phyloP scores from a whole-genome alignment of 2,113 vertebrate species.

The Vimba vimba region DNA sequence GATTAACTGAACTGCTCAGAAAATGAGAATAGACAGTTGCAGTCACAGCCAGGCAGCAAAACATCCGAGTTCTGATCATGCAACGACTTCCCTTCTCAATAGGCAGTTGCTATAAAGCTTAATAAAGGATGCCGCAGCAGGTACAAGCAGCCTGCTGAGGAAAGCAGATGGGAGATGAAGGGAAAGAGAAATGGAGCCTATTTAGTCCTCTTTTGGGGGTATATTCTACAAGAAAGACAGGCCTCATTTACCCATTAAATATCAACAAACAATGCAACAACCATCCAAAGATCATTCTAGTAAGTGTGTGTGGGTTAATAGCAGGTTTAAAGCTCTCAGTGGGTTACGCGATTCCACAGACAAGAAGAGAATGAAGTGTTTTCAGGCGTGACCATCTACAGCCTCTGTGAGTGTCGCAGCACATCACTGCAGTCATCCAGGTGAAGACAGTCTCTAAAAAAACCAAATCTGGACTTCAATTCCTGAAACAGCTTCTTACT shows the following conservation, averaged over 20 bases:
- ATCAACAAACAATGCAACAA: constrained; percentile 28
- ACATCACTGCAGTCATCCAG: constrained; percentile 22
- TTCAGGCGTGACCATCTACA: not conserved
- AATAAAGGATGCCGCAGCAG: constrained; percentile 34
- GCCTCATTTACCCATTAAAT: constrained; percentile 41
- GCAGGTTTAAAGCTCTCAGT: constrained; percentile 31
- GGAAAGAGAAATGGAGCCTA: constrained; percentile 7
- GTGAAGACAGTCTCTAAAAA: constrained; percentile 40
- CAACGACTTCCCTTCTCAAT: constrained; percentile 13
- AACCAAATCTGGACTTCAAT: constrained; percentile 43
- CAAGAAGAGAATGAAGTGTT: constrained; percentile 27
- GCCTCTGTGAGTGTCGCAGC: not conserved
- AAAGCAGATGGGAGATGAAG: not conserved
- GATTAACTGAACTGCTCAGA: constrained; percentile 33
- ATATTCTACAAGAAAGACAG: not conserved
- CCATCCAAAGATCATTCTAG: constrained; percentile 13
- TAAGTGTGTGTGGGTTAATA: constrained; percentile 15
- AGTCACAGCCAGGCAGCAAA: constrained; percentile 32
- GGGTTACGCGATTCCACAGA: constrained; percentile 18
- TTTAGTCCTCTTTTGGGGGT: not conserved
- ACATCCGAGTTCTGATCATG: constrained; percentile 37
- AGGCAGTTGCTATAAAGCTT: constrained; percentile 19
- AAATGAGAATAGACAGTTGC: constrained; percentile 39
- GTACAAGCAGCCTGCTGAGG: constrained; percentile 35
- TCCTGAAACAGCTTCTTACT: constrained; percentile 33